Conservation (phyloP, 2,113 vertebrate species). For the Gadus macrocephalus region DNA sequence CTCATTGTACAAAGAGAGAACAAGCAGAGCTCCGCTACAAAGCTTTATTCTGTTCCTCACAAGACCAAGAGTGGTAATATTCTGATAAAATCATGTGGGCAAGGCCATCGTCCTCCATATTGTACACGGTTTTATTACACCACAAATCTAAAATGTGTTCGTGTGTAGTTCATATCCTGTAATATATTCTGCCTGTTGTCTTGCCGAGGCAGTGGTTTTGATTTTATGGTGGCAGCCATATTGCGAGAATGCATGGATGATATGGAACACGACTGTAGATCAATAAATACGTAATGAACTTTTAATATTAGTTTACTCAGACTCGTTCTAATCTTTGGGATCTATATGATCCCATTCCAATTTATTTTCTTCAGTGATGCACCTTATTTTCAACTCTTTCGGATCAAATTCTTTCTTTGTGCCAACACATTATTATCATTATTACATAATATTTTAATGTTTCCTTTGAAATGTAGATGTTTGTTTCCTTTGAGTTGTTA, state of each 20-base stretch:
- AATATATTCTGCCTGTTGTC: constrained; percentile 25
- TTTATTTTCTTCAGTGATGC: no score
- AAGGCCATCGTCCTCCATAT: constrained; percentile 15
- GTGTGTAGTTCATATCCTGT: constrained; percentile 15
- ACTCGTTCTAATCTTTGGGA: no score
- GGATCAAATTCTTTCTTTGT: background rate
- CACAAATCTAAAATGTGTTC: constrained; percentile 13
- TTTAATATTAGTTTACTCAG: no score
- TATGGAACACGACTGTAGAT: constrained; percentile 1
- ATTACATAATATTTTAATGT: background rate
- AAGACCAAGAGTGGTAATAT: constrained; percentile 26
- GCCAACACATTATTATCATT: no score
- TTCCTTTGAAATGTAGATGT: background rate
- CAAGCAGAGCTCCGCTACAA: constrained; percentile 16
- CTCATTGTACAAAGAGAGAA: constrained; percentile 27
- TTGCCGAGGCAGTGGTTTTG: constrained; percentile 11
- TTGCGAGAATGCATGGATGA: constrained; percentile 7
- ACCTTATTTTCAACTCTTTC: no score
- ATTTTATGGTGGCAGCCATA: constrained; percentile 29
- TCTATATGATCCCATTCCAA: no score
- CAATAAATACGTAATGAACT: no score
- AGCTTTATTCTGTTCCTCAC: constrained; percentile 11
- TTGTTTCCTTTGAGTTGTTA: background rate
- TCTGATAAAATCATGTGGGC: constrained; percentile 16
- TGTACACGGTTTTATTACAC: background rate